Conservation (phyloP, 2,797 vertebrate species). For the Tadarida brasiliensis region DNA sequence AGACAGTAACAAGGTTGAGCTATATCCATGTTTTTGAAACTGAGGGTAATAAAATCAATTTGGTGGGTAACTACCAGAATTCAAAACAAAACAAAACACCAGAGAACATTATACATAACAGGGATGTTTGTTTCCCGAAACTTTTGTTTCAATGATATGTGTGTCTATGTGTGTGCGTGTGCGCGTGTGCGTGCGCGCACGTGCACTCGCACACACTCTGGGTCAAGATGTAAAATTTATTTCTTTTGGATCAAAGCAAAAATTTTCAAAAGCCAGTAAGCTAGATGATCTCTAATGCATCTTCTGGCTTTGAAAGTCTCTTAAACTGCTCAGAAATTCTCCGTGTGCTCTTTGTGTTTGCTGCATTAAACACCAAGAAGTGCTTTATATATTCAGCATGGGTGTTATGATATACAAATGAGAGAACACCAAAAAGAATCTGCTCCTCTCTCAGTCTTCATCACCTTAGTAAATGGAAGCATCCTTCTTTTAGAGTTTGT, state of each 20-base stretch:
- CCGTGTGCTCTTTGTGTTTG: background rate
- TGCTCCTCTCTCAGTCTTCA: background rate
- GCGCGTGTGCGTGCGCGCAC: background rate
- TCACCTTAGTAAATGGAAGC: background rate
- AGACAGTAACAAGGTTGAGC: background rate
- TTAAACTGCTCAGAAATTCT: background rate
- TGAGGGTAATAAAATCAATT: background rate
- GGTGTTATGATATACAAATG: background rate
- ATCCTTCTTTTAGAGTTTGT: background rate
- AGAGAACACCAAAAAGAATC: background rate
- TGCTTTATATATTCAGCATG: background rate
- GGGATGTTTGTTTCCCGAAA: background rate
- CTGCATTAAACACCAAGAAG: background rate
- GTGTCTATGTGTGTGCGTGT: background rate
- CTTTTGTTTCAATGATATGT: background rate
- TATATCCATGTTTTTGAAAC: constrained; percentile 32
- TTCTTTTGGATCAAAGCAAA: constrained; percentile 27
- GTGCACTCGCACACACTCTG: background rate
- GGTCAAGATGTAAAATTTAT: background rate
- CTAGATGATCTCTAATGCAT: background rate
- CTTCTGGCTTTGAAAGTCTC: constrained; percentile 25
- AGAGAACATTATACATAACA: background rate
- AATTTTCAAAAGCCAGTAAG: background rate
- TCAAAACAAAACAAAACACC: constrained; percentile 28
- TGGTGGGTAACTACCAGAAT: background rate